Base-by-base conservation (phyloP, 2,888 invertebrate genomes). In the Aricia artaxerxes region DNA sequence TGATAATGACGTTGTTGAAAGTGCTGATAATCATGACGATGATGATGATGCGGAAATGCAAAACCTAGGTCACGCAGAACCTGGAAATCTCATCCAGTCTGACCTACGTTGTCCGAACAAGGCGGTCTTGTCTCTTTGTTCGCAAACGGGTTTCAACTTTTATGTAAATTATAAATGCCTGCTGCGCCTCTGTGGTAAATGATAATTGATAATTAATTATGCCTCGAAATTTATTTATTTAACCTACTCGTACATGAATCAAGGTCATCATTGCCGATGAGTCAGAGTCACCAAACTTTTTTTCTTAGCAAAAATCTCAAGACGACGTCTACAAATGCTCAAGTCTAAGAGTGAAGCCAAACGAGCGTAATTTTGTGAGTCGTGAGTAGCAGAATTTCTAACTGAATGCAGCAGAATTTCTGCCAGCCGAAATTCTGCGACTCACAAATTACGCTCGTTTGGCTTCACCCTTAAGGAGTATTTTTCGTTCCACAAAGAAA, bases 31-130 rank as follows among this genome's bases (percentile, higher is more conserved):
- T 69, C 4, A 69, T 69, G 35, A 69, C 35, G 35, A 69, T 69
- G 69, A 69, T 35, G 35, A 69, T 69, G 13, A 69, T 38, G 35
- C 69, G 69, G 69, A 69, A 38, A 69, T 38, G 35, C 35, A 69
- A 69, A 35, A 38, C 69, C 69, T 69, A 69, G 69, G 69, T 69
- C 69, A 38, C 24, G 35, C 13, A 38, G 38, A 69, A 69, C 69
- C 69, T 69, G 69, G 69, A 69, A 38, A 69, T 69, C 69, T 38
- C 35, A 69, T 5, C 69, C 69, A 38, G 35, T 35, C 69, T 69
- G 69, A 69, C 69, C 69, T 35, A 35, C 69, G 69, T 69, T 38
- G 35, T 69, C 69, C 69, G 38, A 69, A 69, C 69, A 69, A 38
- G 69, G 69, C 69, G 13, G 69, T 11, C 35, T 24, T 9, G 6